Conservation (phyloP, 2,797 vertebrate species). For the Sciurus vulgaris region DNA sequence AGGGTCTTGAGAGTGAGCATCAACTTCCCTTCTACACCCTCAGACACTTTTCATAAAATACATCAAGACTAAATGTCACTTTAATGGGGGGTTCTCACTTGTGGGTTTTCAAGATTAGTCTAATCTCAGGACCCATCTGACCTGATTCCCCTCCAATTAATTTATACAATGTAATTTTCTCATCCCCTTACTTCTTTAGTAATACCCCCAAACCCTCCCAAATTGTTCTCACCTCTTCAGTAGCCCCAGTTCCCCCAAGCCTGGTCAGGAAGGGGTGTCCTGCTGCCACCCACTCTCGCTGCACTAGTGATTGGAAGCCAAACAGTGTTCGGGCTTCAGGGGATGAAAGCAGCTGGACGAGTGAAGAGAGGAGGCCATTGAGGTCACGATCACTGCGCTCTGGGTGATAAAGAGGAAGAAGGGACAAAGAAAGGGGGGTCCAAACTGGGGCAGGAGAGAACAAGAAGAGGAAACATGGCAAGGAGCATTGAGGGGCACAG, state of each 20-base stretch:
- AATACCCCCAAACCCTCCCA: not conserved
- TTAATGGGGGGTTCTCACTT: not conserved
- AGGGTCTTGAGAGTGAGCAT: too few species aligned
- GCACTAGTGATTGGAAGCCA: constrained; percentile 95
- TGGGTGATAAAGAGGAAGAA: constrained; percentile 81
- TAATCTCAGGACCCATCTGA: not conserved
- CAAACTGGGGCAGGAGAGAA: constrained; percentile 58
- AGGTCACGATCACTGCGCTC: constrained; percentile 94
- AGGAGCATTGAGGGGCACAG: constrained; percentile 24
- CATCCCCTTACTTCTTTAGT: not conserved
- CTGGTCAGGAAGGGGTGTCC: constrained; percentile 95
- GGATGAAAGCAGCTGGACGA: constrained; percentile 96
- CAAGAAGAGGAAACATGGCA: constrained; percentile 34
- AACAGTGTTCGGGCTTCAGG: constrained; percentile 91
- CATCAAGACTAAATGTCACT: too few species aligned
- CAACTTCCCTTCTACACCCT: too few species aligned
- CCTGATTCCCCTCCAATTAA: not conserved
- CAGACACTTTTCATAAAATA: too few species aligned
- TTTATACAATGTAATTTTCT: not conserved
- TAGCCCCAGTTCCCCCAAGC: constrained; percentile 72
- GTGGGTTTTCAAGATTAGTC: not conserved
- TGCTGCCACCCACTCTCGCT: constrained; percentile 96
- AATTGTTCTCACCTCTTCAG: constrained; percentile 78
- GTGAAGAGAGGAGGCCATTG: constrained; percentile 94
- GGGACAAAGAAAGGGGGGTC: constrained; percentile 39